Evolutionary conservation across 1,140 invertebrate species (phyloP).

Genomic region (Camponotus pennsylvanicus): DNA sequence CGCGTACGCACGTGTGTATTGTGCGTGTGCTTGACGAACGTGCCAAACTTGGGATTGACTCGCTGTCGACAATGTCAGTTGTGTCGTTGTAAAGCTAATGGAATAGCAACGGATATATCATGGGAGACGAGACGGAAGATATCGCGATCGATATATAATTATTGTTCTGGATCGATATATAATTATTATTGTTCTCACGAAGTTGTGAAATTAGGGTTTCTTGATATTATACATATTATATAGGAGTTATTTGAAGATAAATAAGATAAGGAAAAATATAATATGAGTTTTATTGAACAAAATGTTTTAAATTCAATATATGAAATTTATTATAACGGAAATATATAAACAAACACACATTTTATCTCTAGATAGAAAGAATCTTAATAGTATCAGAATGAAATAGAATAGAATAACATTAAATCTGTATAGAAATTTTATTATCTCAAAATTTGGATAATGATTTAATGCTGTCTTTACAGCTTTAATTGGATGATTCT

Average conservation of each 20-base stretch:
- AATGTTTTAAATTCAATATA: no score
- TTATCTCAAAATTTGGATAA: neutral
- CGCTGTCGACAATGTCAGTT: constrained; percentile 18
- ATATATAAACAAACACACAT: no score
- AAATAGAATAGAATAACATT: neutral
- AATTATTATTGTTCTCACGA: no score
- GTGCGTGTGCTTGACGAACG: constrained; percentile 24
- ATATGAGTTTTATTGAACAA: no score
- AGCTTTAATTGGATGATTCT: neutral
- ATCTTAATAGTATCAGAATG: neutral
- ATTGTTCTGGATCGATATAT: neutral
- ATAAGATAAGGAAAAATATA: no score
- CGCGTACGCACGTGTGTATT: constrained; percentile 3
- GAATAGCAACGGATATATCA: neutral
- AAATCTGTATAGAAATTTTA: constrained; percentile 13
- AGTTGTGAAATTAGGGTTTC: neutral
- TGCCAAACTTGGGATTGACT: constrained; percentile 29
- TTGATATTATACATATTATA: neutral
- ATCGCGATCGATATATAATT: constrained; percentile 28
- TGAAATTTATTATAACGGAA: neutral
- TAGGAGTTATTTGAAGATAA: neutral
- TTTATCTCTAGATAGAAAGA: neutral
- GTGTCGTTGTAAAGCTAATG: neutral
- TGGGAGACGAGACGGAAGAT: neutral
- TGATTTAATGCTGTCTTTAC: neutral